Percentiles rank a stretch among this genome's conserved stretches.
phyloP scores from a whole-genome alignment of 1,140 invertebrate genomes.

The Calycopis cecrops region DNA sequence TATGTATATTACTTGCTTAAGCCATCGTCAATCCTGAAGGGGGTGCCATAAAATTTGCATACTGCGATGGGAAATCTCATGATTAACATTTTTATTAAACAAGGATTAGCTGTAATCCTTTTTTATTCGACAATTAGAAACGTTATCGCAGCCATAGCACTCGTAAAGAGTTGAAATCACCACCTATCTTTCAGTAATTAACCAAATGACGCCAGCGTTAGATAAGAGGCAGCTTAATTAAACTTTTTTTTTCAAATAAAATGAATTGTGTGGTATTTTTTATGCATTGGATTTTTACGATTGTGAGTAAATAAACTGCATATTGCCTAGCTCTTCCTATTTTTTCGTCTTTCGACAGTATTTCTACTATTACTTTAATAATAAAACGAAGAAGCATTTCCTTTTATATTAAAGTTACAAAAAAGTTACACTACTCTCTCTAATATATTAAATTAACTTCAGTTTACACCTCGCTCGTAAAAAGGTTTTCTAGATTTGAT shows the following conservation, averaged over 20 bases:
- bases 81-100: conserved; percentile 73
- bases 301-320: too few relatives aligned
- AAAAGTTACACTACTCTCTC: conserved; percentile 10
- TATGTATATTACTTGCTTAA: conserved; percentile 29
- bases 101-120: conserved; percentile 69
- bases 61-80: conserved; percentile 57
- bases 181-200: conserved; percentile 62
- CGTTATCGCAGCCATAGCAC: conserved; percentile 54
- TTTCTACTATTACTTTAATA: too few relatives aligned
- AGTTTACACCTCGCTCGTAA: conserved; percentile 44
- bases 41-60: conserved; percentile 61
- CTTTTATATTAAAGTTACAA: too few relatives aligned
- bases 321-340: too few relatives aligned
- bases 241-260: conserved; percentile 37
- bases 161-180: conserved; percentile 68
- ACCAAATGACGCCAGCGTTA: conserved; percentile 51
- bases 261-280: too few relatives aligned
- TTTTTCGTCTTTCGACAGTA: too few relatives aligned
- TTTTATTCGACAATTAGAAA: conserved; percentile 71
- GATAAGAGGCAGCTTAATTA: conserved; percentile 51
- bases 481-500: conserved; percentile 42
- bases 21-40: conserved; percentile 39
- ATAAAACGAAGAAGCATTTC: too few relatives aligned
- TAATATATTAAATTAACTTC: conserved; percentile 19
- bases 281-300: too few relatives aligned